A percentile compares a stretch with the other conserved stretches of the same genome.
phyloP scores from a whole-genome alignment of 2,888 invertebrate species.

The Lepidochrysops patricia region DNA sequence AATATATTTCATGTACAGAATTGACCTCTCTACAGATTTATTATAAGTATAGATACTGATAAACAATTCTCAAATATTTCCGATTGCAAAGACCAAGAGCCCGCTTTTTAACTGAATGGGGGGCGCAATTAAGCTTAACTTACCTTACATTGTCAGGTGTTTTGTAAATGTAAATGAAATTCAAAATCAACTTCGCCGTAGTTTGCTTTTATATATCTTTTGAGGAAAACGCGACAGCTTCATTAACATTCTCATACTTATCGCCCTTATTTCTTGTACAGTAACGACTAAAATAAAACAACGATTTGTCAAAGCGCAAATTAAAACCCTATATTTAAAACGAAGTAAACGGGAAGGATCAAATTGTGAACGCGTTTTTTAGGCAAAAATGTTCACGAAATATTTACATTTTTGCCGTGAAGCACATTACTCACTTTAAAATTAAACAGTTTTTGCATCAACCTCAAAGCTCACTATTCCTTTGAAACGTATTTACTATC shows the following conservation, averaged over 20 bases:
- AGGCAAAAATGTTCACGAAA: neutral
- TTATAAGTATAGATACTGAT: no score
- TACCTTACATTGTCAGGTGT: neutral
- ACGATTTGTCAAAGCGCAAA: neutral
- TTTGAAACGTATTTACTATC: no score
- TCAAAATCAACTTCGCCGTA: neutral
- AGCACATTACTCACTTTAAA: no score
- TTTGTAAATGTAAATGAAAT: constrained; percentile 4
- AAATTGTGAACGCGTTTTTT: neutral
- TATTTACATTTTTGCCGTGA: neutral
- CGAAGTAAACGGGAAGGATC: neutral
- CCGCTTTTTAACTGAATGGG: no score
- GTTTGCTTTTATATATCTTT: neutral
- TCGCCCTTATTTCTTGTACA: neutral
- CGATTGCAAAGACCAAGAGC: no score
- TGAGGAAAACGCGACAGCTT: neutral
- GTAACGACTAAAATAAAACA: neutral
- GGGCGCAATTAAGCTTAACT: neutral
- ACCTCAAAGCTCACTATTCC: no score
- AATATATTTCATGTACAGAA: no score
- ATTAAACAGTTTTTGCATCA: no score
- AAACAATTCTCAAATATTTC: no score
- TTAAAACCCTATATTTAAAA: neutral
- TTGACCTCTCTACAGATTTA: no score
- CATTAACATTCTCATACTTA: neutral